A percentile compares a stretch with the other conserved stretches of the same genome.
Evolutionary conservation across 2,797 vertebrate genomes (phyloP).

Genomic region (Labeo calbasu): DNA sequence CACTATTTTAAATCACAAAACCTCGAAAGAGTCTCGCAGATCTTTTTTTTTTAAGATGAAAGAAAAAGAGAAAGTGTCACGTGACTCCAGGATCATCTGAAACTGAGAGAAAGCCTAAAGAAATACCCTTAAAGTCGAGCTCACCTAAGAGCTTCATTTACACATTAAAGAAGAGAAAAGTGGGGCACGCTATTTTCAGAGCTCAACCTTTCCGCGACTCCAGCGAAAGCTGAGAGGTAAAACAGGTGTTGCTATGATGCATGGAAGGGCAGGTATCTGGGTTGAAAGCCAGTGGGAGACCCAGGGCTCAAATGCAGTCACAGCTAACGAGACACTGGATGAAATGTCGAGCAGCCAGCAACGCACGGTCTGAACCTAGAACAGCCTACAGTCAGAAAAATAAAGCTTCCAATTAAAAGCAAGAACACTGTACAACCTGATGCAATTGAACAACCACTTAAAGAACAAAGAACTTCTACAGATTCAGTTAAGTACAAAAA

Average conservation of each 20-base stretch:
- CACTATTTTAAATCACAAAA: conserved; percentile 31
- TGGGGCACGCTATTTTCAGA: conserved; percentile 58
- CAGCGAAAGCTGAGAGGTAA: conserved; percentile 30
- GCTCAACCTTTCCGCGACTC: conserved; percentile 48
- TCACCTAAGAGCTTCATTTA: conserved; percentile 58
- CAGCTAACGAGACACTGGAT: conserved; percentile 33
- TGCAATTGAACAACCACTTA: conserved; percentile 1
- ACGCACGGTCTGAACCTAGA: neutral
- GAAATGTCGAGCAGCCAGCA: conserved; percentile 14
- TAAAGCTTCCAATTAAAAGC: neutral
- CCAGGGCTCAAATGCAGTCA: conserved; percentile 29
- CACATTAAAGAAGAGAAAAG: conserved; percentile 57
- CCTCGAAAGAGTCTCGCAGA: conserved; percentile 33
- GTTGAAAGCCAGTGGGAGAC: conserved; percentile 55
- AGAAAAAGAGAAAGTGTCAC: conserved; percentile 14
- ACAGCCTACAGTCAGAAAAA: neutral
- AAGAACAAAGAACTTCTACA: neutral
- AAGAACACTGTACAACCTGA: neutral
- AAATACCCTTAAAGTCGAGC: conserved; percentile 27
- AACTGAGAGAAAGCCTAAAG: conserved; percentile 9
- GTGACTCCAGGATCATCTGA: neutral
- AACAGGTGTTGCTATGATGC: conserved; percentile 53
- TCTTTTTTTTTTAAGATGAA: neutral
- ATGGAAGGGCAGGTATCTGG: conserved; percentile 51
- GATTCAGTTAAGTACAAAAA: neutral